These are phyloP conservation scores for Cyrtodaria siliqua DNA, from an alignment of 2,888 invertebrate species.

Conservation along the genomic window DNA sequence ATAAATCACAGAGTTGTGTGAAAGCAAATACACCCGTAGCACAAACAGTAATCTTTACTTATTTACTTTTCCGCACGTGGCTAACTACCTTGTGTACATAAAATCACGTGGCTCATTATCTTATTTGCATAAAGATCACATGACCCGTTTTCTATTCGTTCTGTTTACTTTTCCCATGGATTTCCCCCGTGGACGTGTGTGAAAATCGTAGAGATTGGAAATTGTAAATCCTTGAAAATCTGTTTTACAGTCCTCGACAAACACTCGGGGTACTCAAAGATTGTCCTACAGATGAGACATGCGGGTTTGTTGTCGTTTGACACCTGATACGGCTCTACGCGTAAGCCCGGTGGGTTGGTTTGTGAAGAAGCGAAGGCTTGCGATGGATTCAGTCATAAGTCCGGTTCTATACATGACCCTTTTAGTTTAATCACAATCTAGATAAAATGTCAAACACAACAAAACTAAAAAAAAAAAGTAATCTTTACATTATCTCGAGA, in stretches of 20 bases:
- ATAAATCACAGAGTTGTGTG: background rate
- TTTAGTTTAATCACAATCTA: too few species aligned
- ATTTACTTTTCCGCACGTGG: constrained; percentile 42
- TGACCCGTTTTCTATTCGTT: constrained; percentile 27
- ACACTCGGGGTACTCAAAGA: constrained; percentile 24
- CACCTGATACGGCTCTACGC: too few species aligned
- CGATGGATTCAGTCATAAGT: too few species aligned
- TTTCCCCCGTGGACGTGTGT: constrained; percentile 36
- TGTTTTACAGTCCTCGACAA: constrained; percentile 26
- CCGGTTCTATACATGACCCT: too few species aligned
- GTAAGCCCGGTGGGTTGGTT: too few species aligned
- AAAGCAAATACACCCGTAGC: constrained; percentile 2
- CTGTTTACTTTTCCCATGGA: constrained; percentile 56
- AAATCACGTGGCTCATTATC: constrained; percentile 43
- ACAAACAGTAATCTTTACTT: constrained; percentile 6
- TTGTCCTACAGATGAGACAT: too few species aligned
- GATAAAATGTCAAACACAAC: too few species aligned
- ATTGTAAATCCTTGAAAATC: constrained; percentile 41
- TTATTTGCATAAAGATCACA: constrained; percentile 48
- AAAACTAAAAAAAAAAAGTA: too few species aligned
- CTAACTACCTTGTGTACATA: constrained; percentile 34
- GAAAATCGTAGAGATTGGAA: constrained; percentile 35
- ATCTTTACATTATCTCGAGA: too few species aligned
- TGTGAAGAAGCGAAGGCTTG: too few species aligned
- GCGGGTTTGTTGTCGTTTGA: too few species aligned